Evolutionary conservation across 2,113 vertebrate genomes (phyloP).

Genomic region (Anguilla rostrata): DNA sequence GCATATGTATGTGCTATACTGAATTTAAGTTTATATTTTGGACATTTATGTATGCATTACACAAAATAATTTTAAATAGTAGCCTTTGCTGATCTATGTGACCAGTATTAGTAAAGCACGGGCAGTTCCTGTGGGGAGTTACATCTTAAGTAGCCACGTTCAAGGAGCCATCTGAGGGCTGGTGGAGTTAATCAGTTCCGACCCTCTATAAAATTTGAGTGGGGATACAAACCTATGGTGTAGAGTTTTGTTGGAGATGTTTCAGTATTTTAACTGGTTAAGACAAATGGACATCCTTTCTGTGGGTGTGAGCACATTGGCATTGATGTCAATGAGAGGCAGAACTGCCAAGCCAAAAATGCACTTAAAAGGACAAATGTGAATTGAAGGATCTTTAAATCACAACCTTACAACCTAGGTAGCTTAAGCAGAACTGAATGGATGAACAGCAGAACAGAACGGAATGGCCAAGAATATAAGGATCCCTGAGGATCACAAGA

Average conservation of each 20-base stretch:
- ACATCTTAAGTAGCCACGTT: background rate
- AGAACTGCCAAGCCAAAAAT: background rate
- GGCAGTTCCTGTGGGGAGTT: background rate
- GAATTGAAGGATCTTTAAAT: background rate
- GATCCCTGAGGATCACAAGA: background rate
- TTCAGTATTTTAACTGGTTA: background rate
- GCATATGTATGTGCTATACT: background rate
- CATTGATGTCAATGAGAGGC: background rate
- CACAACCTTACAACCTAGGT: background rate
- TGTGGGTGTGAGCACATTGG: background rate
- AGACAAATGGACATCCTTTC: background rate
- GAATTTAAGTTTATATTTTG: background rate
- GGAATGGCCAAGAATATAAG: background rate
- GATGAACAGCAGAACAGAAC: no score
- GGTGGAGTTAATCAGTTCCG: background rate
- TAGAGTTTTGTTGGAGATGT: background rate
- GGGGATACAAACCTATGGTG: background rate
- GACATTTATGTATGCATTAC: background rate
- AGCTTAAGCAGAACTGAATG: background rate
- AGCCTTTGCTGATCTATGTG: background rate
- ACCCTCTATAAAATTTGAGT: background rate
- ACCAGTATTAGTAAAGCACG: background rate
- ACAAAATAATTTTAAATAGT: background rate
- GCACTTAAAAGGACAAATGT: conserved; percentile 6
- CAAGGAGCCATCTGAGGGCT: background rate